These are phyloP conservation scores for Scolopax bukidnonensis DNA, from an alignment of 2,797 vertebrate species.

Conservation along the genomic window DNA sequence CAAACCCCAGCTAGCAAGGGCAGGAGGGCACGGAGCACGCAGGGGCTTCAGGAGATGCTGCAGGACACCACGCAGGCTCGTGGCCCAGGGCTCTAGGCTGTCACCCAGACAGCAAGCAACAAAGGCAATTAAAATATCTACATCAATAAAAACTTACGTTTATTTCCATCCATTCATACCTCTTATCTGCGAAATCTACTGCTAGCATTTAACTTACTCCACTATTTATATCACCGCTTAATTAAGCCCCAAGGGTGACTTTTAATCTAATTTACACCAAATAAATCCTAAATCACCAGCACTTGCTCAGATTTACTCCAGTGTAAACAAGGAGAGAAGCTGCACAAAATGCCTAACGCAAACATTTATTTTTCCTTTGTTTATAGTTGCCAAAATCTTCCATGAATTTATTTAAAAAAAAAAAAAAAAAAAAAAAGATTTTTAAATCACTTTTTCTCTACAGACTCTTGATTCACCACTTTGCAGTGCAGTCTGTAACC, in stretches of 20 bases:
- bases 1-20: fast-evolving
- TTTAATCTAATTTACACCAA: slow-evolving; percentile 46
- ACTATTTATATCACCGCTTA: slow-evolving; percentile 4
- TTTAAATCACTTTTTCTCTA: background rate
- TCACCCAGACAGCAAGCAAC: background rate
- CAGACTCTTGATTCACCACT: background rate
- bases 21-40: fast-evolving
- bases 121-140: background rate
- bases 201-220: background rate
- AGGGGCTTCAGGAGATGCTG: background rate
- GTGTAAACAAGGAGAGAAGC: slow-evolving; percentile 22
- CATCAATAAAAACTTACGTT: background rate
- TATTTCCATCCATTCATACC: background rate
- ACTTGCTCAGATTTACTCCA: background rate
- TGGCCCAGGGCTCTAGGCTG: background rate
- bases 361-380: background rate
- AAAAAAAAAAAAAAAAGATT: background rate
- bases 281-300: slow-evolving; percentile 2
- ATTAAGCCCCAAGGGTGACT: slow-evolving; percentile 47
- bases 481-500: background rate
- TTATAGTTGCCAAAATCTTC: background rate
- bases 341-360: background rate
- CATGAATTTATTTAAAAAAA: background rate
- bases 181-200: background rate
- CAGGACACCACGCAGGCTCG: fast-evolving